These are phyloP conservation scores for Sebastes vulpes DNA, from an alignment of 2,797 vertebrate species.

Conservation along the genomic window DNA sequence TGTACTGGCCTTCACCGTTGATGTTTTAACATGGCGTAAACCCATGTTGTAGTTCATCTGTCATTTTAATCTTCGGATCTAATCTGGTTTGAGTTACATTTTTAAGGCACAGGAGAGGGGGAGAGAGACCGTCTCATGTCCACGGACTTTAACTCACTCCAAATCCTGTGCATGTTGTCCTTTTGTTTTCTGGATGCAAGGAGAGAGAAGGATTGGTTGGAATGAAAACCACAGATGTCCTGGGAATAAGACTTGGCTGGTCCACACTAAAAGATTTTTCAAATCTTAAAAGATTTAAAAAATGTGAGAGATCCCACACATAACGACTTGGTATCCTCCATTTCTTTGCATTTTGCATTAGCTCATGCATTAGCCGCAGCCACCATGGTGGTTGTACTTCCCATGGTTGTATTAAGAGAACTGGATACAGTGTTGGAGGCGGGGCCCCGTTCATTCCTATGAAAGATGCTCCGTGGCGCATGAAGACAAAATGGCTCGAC, in stretches of 20 bases:
- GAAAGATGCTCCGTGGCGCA: fast-evolving
- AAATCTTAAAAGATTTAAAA: too few relatives aligned
- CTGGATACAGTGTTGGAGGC: too few relatives aligned
- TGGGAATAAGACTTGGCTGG: too few relatives aligned
- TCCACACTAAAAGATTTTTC: too few relatives aligned
- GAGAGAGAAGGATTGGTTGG: not conserved
- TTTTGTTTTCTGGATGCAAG: not conserved
- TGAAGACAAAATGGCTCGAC: too few relatives aligned
- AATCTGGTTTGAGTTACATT: constrained; percentile 29
- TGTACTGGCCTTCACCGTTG: not conserved
- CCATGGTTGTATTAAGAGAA: too few relatives aligned
- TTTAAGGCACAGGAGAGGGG: not conserved
- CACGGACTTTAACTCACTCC: not conserved
- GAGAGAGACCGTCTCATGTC: not conserved
- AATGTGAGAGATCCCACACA: too few relatives aligned
- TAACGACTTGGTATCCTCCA: too few relatives aligned
- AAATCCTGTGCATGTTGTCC: not conserved
- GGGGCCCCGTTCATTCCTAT: too few relatives aligned
- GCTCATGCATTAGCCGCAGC: fast-evolving
- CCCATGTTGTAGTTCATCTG: constrained; percentile 12
- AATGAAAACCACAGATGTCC: not conserved
- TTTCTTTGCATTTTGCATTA: too few relatives aligned
- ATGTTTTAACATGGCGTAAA: constrained; percentile 27
- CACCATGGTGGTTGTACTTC: too few relatives aligned
- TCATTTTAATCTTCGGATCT: constrained; percentile 36